A percentile compares a stretch with the other conserved stretches of the same genome.
Evolutionary conservation across 2,113 vertebrate genomes (phyloP).

Genomic region (Scalopus aquaticus): DNA sequence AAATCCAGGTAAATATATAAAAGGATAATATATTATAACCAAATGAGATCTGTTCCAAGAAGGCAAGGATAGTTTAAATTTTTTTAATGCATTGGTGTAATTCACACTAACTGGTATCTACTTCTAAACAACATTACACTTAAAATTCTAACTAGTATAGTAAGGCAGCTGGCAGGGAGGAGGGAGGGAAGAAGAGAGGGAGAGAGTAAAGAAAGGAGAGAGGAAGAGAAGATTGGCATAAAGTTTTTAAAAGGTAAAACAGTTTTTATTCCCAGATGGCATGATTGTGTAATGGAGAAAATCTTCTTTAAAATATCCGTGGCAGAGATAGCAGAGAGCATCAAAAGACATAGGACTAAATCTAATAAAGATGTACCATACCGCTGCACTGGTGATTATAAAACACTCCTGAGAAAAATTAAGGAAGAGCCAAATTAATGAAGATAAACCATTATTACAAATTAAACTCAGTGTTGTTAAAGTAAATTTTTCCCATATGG

Average conservation of each 20-base stretch:
- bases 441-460: slow-evolving; percentile 7
- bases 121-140: background rate
- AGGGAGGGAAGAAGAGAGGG: background rate
- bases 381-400: slow-evolving; percentile 1
- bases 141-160: background rate
- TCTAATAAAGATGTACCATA: background rate
- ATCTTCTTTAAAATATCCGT: background rate
- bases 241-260: slow-evolving; percentile 22
- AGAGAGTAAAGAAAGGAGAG: too few relatives aligned
- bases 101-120: background rate
- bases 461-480: background rate
- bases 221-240: background rate
- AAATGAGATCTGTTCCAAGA: slow-evolving; percentile 36
- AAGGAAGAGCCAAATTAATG: slow-evolving; percentile 38
- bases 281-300: background rate
- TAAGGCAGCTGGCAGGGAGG: background rate
- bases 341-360: background rate
- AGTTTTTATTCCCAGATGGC: background rate
- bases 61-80: background rate
- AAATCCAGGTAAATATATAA: slow-evolving; percentile 35
- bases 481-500: background rate
- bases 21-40: background rate
- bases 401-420: slow-evolving; percentile 40
- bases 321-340: slow-evolving; percentile 12
- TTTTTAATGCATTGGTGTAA: background rate